A percentile compares a stretch with the other conserved stretches of the same genome.
Conservation (phyloP, 37 sponge, comb jelly and placozoan species). For the Diacarnus erythraeanus region DNA sequence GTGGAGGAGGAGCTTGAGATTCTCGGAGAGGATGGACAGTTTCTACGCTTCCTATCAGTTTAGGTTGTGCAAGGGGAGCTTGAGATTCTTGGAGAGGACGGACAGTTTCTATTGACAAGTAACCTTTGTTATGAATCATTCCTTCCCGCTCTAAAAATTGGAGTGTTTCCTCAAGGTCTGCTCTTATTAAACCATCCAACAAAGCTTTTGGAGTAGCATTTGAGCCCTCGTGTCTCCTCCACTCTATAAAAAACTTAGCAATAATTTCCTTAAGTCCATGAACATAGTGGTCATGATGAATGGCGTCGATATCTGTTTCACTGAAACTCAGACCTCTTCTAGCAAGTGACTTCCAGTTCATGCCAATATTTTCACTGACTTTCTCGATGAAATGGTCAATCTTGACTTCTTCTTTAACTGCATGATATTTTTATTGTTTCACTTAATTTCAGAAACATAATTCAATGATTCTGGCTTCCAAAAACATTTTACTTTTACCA, state of each 20-base stretch:
- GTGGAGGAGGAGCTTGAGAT: not conserved
- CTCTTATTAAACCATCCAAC: conserved; percentile 4
- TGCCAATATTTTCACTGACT: conserved; percentile 18
- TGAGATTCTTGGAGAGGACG: not conserved
- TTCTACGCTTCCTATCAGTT: not conserved
- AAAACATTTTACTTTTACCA: too few relatives aligned
- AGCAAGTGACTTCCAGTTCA: conserved; percentile 38
- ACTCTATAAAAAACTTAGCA: conserved; percentile 16
- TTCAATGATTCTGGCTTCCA: too few relatives aligned
- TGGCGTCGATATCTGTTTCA: conserved; percentile 32
- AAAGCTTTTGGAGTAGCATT: conserved; percentile 18
- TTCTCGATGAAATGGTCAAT: not conserved
- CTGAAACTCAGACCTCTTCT: conserved; percentile 3
- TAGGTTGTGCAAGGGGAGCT: not conserved
- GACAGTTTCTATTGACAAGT: not conserved
- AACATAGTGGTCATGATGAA: conserved; percentile 11
- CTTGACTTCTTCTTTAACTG: not conserved
- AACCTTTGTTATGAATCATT: not conserved
- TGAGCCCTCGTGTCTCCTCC: conserved; percentile 18
- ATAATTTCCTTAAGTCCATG: conserved; percentile 22
- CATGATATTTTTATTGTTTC: too few relatives aligned
- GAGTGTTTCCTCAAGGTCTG: conserved; percentile 4
- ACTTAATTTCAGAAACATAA: too few relatives aligned
- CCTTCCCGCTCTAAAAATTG: not conserved
- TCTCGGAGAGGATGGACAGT: not conserved